phyloP scores from a whole-genome alignment of 2,888 invertebrate genomes.

The Cheilosia vernalis region DNA sequence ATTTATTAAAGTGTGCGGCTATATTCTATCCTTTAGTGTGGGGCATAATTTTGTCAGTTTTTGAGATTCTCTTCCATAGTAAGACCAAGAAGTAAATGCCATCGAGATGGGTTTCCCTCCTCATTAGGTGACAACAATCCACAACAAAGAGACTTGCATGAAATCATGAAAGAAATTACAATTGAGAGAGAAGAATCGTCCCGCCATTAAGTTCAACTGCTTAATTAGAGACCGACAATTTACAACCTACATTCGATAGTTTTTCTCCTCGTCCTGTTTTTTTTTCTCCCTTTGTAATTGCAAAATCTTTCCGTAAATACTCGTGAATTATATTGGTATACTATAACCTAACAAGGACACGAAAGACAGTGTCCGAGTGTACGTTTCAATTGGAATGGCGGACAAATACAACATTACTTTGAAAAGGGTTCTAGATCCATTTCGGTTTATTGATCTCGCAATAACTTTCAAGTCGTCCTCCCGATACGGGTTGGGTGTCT shows the following conservation, averaged over 20 bases:
- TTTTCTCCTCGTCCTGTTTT: background rate
- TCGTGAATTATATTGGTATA: constrained; percentile 11
- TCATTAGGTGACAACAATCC: background rate
- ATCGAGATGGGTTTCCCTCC: background rate
- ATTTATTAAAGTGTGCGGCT: background rate
- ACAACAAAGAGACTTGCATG: background rate
- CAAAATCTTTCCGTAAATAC: constrained; percentile 13
- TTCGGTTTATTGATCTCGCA: constrained; percentile 13
- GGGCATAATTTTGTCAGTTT: no score
- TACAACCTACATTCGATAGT: constrained; percentile 10
- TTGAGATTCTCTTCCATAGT: no score
- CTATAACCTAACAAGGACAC: background rate
- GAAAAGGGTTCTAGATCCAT: constrained; percentile 3
- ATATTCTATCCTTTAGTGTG: background rate
- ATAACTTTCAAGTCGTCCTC: background rate
- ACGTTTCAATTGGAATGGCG: background rate
- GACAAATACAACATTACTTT: constrained; percentile 11
- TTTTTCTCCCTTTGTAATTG: background rate
- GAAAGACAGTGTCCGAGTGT: no score
- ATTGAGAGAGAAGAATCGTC: constrained; percentile 11
- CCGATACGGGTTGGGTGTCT: background rate
- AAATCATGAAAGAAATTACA: background rate
- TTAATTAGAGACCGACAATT: constrained; percentile 40
- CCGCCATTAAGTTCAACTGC: constrained; percentile 32
- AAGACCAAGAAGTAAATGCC: no score